These are phyloP conservation scores for Eulemur rufifrons DNA, from an alignment of 2,113 vertebrate species.

Conservation along the genomic window DNA sequence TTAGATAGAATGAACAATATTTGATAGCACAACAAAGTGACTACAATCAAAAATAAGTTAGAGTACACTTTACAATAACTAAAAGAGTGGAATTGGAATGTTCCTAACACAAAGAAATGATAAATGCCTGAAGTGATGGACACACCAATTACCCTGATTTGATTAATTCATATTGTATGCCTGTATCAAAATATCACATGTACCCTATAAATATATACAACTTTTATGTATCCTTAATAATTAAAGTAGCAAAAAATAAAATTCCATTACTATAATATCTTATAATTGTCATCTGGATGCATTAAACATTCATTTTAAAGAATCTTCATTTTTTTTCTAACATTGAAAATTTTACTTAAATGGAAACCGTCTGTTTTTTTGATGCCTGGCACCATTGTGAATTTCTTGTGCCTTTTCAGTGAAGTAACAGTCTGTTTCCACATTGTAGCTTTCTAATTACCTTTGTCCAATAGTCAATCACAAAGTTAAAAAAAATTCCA, in stretches of 20 bases:
- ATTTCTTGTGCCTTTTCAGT: not conserved
- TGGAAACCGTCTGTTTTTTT: not conserved
- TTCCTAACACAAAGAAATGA: too few species aligned
- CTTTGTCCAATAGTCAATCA: not conserved
- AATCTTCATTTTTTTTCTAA: not conserved
- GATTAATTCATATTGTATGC: too few species aligned
- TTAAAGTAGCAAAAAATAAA: not conserved
- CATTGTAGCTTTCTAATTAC: not conserved
- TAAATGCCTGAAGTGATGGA: too few species aligned
- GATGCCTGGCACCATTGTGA: not conserved
- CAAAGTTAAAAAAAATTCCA: not conserved
- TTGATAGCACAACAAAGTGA: too few species aligned
- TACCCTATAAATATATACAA: too few species aligned
- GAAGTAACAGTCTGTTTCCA: not conserved
- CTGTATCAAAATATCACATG: too few species aligned
- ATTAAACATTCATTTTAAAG: not conserved
- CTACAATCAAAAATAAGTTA: too few species aligned
- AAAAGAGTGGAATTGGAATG: too few species aligned
- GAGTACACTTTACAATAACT: too few species aligned
- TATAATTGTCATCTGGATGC: not conserved
- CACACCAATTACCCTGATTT: too few species aligned
- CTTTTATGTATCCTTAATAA: too few species aligned
- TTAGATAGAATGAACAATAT: too few species aligned
- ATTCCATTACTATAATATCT: not conserved
- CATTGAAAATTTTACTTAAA: not conserved